Base-by-base conservation (phyloP, 2,113 vertebrate species). In the Steatornis caripensis region DNA sequence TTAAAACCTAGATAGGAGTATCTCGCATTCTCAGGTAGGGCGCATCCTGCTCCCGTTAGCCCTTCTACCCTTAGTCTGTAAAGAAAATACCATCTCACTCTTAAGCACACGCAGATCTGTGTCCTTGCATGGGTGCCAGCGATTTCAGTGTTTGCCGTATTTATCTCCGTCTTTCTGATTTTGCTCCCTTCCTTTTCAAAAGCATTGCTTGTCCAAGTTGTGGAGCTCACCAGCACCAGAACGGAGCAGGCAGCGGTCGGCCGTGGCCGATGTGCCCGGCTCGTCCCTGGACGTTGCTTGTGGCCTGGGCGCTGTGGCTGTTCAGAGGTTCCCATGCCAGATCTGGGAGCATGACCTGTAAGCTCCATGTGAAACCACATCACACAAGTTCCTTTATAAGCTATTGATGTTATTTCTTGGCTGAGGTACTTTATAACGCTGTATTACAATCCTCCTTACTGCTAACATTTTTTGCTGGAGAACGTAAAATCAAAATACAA, bases 121-220 rank as follows among this genome's bases (percentile, higher is more conserved):
- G 8, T 46, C 22, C 55, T 87, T 65, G 66, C 5, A 10, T 27
- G 9, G 9, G 2, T 60, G 29, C 24, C 61, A 51, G 55, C 5
- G 2, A 22, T 70, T 19, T 15, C 21, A 70, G 12, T 2, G 6
- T 27, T 10, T 15, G 32, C 19, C 61, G 22, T 34, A 1, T 51
- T 83, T 60, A 23, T 30, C 20, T 39, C 10, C 18, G 29, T n/a
- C 34, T 49, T 81, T 21, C 20, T 29, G 41, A 5, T 34, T 66
- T 55, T 61, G 4, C 20, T 64, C 15, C 29, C 12, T 57, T 61
- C 39, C 26, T 37, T 78, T 65, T 48, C 8, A 2, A 61, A 66
- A 55, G 22, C 30, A 16, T 23, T 34, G 5, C 26, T 45, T 60
- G 45, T 3, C 18, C 0, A 1, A 60, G n/a, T 4, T 2, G 1